These are phyloP conservation scores for Acanthosepion lycidas DNA, from an alignment of 2,888 invertebrate species.

Conservation along the genomic window DNA sequence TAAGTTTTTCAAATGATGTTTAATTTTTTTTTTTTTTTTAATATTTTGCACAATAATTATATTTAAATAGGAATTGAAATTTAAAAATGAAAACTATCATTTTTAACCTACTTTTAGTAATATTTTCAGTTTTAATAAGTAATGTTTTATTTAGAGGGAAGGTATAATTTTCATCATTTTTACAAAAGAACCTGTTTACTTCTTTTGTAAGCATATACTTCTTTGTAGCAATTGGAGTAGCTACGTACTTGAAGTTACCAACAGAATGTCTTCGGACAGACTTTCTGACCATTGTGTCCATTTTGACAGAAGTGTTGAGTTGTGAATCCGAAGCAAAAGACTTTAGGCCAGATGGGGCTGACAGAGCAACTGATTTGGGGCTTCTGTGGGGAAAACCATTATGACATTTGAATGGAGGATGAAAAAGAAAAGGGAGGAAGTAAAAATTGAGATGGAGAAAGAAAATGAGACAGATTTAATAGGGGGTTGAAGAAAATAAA, in stretches of 20 bases:
- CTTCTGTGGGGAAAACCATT: constrained; percentile 23
- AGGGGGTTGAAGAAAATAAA: too few relatives aligned
- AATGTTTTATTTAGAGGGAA: not conserved
- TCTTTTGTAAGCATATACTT: not conserved
- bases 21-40: not conserved
- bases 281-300: constrained; percentile 34
- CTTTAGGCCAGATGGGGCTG: constrained; percentile 16
- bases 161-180: not conserved
- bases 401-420: not conserved
- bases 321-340: constrained; percentile 41
- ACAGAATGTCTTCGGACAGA: constrained; percentile 38
- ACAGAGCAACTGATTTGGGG: not conserved
- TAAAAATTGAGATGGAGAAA: not conserved
- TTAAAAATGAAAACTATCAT: not conserved
- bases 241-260: constrained; percentile 36
- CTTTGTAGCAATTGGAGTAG: not conserved
- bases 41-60: not conserved
- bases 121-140: not conserved
- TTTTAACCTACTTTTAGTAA: too few relatives aligned
- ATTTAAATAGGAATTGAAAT: not conserved
- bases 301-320: constrained; percentile 15
- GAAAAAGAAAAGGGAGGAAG: not conserved
- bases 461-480: not conserved
- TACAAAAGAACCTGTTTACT: not conserved
- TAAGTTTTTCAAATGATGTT: not conserved